A percentile compares a stretch with the other conserved stretches of the same genome.
phyloP scores from a whole-genome alignment of 2,888 invertebrate species.

The Lycia hirtaria region DNA sequence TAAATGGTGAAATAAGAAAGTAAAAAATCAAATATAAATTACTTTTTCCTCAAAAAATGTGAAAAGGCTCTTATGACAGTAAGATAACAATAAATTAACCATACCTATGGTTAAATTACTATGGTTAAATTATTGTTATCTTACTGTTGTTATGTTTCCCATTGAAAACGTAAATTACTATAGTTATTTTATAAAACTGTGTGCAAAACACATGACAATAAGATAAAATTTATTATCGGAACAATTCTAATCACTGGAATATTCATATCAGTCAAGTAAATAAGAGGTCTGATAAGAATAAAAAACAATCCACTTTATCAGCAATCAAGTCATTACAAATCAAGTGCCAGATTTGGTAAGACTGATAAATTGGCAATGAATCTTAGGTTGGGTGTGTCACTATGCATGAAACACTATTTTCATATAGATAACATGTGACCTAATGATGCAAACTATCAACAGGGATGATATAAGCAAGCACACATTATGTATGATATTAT shows the following conservation, averaged over 20 bases:
- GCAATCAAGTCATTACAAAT: constrained; percentile 46
- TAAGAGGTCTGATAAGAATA: constrained; percentile 32
- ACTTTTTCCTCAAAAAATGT: background rate
- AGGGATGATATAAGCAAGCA: no score
- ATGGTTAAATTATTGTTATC: no score
- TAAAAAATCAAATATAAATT: background rate
- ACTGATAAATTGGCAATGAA: constrained; percentile 39
- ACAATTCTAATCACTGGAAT: constrained; percentile 31
- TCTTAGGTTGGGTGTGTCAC: constrained; percentile 40
- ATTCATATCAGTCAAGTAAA: constrained; percentile 24
- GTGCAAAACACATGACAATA: background rate
- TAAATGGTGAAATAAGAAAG: no score
- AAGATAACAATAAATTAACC: no score
- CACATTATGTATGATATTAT: no score
- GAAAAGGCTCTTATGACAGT: no score
- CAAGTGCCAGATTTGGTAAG: constrained; percentile 45
- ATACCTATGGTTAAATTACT: no score
- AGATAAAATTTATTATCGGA: constrained; percentile 14
- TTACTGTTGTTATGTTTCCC: no score
- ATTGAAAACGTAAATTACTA: no score
- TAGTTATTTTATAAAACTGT: constrained; percentile 5
- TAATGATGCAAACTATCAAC: constrained; percentile 25
- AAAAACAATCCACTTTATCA: constrained; percentile 39
- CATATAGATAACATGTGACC: constrained; percentile 27
- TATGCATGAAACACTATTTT: constrained; percentile 21